Percentiles rank a stretch among this genome's conserved stretches.
Evolutionary conservation across 1,140 invertebrate genomes (phyloP).

Genomic region (Papilio aristodemus): DNA sequence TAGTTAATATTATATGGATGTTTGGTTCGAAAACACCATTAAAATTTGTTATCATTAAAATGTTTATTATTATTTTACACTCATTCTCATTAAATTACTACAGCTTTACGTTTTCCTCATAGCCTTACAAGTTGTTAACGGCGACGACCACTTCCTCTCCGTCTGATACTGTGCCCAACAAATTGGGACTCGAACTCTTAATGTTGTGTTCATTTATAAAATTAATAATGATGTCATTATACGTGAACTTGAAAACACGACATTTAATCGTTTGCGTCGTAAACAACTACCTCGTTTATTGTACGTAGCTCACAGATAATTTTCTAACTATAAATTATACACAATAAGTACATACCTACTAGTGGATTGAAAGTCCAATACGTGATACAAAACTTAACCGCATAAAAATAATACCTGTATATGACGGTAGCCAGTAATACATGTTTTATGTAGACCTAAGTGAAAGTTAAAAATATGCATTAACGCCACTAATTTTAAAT

Average conservation of each 20-base stretch:
- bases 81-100: constrained; percentile 18
- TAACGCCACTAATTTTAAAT: too few species aligned
- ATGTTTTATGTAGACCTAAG: too few species aligned
- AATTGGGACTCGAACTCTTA: constrained; percentile 13
- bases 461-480: too few species aligned
- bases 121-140: not conserved
- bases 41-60: not conserved
- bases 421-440: too few species aligned
- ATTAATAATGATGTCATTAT: constrained; percentile 15
- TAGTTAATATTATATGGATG: not conserved
- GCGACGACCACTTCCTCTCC: not conserved
- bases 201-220: constrained; percentile 7
- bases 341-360: too few species aligned
- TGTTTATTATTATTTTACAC: constrained; percentile 5
- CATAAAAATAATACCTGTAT: too few species aligned
- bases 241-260: constrained; percentile 8
- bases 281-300: not conserved
- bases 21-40: constrained; percentile 3
- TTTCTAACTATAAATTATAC: not conserved
- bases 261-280: not conserved
- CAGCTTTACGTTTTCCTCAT: constrained; percentile 1
- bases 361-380: too few species aligned
- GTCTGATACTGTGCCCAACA: not conserved
- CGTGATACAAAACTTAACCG: too few species aligned
- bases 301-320: not conserved